Base-by-base conservation (phyloP, 2,888 invertebrate genomes). In the Parnassius mnemosyne region DNA sequence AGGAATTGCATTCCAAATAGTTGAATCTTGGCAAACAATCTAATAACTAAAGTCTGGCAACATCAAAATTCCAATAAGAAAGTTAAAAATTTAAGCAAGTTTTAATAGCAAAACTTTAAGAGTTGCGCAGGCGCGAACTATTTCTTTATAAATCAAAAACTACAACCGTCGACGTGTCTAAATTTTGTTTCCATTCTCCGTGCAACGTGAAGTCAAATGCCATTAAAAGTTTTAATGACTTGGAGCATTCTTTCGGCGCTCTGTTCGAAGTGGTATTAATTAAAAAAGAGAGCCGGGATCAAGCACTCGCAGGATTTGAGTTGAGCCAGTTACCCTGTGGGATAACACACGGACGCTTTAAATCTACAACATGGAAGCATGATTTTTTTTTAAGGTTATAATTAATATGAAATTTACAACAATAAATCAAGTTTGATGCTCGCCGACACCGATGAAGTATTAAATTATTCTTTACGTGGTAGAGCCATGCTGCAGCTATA, bases 161-260 rank as follows among this genome's bases (percentile, higher is more conserved):
- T 79, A 81, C 82, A 85, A 83, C 78, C 79, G 78, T 76, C 79
- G 78, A 80, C 80, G 77, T 76, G 74, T 77, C 82, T 79, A 77
- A 85, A 87, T 84, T 86, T 83, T 86, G 85, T 85, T 83, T 78
- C 86, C 79, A 78, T 81, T 79, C 78, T 71, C 71, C 65, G 46
- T 65, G 79, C 81, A 78, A 71, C 76, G 73, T 64, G 66, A 82
- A 87, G 84, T 87, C 87, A 86, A 87, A 89, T 79, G 87, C 89
- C 88, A 90, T 90, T 90, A 89, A 89, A 90, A 90, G 76, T 90
- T 90, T 89, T 89, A 90, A 90, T 89, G 89, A 87, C 87, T 87
- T 87, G 84, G 77, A 85, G 89, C 85, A 89, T 90, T 89, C 89
- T 90, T 89, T 86, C 78, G 78, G 83, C 77, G 77, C 80, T 80